Conservation (phyloP, 1,140 invertebrate genomes). For the Palaemon carinicauda region DNA sequence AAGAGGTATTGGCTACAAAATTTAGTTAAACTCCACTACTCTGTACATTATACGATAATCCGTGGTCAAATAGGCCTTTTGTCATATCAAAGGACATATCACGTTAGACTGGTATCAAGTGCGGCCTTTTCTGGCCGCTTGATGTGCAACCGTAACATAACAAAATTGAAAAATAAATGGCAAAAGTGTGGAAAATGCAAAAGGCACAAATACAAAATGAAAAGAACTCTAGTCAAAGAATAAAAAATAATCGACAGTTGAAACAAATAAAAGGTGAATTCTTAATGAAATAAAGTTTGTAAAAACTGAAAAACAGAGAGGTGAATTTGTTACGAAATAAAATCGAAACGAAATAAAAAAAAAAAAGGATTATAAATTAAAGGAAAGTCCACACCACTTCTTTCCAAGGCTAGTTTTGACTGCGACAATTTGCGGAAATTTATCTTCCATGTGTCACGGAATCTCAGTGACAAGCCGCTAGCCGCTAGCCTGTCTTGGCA, state of each 20-base stretch:
- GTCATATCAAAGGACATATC: slow-evolving; percentile 43
- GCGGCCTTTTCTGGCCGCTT: not conserved
- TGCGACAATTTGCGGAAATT: not conserved
- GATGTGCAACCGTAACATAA: not conserved
- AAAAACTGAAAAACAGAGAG: too few species aligned
- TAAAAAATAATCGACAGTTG: not conserved
- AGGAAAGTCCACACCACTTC: slow-evolving; percentile 37
- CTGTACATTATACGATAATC: too few species aligned
- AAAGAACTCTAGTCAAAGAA: not conserved
- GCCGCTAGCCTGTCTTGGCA: too few species aligned
- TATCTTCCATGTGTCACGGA: too few species aligned
- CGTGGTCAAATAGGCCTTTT: too few species aligned
- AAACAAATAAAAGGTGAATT: too few species aligned
- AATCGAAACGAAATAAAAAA: not conserved
- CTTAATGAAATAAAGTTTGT: too few species aligned
- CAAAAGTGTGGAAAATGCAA: not conserved
- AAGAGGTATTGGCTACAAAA: too few species aligned
- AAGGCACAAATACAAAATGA: not conserved
- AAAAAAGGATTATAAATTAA: not conserved
- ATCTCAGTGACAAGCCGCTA: too few species aligned
- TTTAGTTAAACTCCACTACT: too few species aligned
- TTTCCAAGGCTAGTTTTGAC: slow-evolving; percentile 24
- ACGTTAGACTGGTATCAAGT: too few species aligned
- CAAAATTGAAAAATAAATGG: not conserved
- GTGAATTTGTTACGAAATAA: too few species aligned